phyloP scores from a whole-genome alignment of 2,888 invertebrate genomes.

The Dryobotodes eremita region DNA sequence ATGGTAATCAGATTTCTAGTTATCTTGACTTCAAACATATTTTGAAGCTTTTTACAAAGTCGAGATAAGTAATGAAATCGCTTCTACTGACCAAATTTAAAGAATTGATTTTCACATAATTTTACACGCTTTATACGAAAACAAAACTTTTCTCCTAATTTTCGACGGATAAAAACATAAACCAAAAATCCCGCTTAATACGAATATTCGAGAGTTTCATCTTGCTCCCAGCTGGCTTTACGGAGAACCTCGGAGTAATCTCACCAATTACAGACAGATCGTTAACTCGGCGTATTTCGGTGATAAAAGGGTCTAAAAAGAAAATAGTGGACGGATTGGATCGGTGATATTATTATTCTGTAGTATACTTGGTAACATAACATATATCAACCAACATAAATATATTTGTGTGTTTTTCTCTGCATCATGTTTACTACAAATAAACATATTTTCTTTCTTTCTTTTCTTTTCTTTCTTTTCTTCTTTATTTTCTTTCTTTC shows the following conservation, averaged over 20 bases:
- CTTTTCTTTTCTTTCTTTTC: too few species aligned
- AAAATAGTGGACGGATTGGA: slow-evolving; percentile 37
- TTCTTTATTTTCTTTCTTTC: too few species aligned
- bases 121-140: background rate
- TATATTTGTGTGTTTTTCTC: too few species aligned
- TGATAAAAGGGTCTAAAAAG: slow-evolving; percentile 43
- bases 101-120: background rate
- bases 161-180: slow-evolving; percentile 13
- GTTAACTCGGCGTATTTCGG: slow-evolving; percentile 66
- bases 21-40: background rate
- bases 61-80: too few species aligned
- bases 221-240: slow-evolving; percentile 44
- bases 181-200: slow-evolving; percentile 31
- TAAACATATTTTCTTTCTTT: too few species aligned
- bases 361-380: background rate
- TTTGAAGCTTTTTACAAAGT: too few species aligned
- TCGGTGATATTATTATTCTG: slow-evolving; percentile 28
- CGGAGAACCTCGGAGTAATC: slow-evolving; percentile 64
- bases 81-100: background rate
- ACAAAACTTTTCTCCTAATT: slow-evolving; percentile 1
- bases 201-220: slow-evolving; percentile 47
- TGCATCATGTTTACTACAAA: too few species aligned
- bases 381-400: too few species aligned
- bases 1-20: background rate
- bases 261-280: slow-evolving; percentile 70